These are phyloP conservation scores for Pheucticus melanocephalus DNA, from an alignment of 2,113 vertebrate species.

Conservation along the genomic window DNA sequence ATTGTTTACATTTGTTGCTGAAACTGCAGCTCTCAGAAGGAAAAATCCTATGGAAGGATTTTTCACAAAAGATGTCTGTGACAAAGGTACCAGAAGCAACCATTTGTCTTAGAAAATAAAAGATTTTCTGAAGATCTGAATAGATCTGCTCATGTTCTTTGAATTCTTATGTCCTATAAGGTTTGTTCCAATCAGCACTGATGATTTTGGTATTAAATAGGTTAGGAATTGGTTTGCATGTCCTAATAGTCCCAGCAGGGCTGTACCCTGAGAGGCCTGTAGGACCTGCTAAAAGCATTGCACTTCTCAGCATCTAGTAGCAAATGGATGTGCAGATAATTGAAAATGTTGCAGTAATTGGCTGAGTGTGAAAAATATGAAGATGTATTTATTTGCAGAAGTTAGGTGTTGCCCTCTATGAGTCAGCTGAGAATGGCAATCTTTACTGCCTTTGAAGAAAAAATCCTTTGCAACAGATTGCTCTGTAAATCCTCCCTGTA, in stretches of 20 bases:
- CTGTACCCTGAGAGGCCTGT: not conserved
- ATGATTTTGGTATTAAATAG: not conserved
- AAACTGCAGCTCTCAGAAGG: no score
- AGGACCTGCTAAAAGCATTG: conserved; percentile 15
- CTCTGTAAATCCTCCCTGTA: not conserved
- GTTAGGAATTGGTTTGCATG: not conserved
- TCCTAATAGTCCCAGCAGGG: not conserved
- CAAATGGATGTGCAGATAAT: not conserved
- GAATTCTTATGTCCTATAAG: not conserved
- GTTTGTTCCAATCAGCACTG: not conserved
- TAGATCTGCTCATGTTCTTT: not conserved
- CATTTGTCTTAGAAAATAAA: not conserved
- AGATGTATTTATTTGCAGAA: not conserved
- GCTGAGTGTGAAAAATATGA: not conserved
- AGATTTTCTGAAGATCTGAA: not conserved
- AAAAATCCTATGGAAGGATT: no score
- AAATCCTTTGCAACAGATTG: not conserved
- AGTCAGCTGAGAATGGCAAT: not conserved
- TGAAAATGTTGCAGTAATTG: not conserved
- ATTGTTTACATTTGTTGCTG: no score
- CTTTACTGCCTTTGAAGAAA: not conserved
- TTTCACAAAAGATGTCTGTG: no score
- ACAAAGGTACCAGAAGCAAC: not conserved
- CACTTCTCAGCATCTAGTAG: not conserved
- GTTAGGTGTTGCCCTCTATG: not conserved